Conservation (phyloP, 53 echinoderm and acorn worm species). For the Apostichopus leukothele region DNA sequence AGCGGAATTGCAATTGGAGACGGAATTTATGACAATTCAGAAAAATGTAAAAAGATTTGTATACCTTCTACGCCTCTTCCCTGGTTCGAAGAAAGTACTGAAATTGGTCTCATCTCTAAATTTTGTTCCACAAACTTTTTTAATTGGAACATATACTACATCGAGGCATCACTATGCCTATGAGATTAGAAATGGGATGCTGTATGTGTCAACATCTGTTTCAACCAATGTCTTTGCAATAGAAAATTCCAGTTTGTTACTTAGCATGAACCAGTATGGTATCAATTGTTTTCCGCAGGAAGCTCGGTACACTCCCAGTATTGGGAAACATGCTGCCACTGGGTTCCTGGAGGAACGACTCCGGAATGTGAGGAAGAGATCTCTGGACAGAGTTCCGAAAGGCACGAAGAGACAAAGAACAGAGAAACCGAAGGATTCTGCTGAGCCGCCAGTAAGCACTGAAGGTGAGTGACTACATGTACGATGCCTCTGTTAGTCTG, state of each 20-base stretch:
- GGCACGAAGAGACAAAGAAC: background rate
- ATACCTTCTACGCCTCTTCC: no score
- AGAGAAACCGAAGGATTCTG: slow-evolving; percentile 10
- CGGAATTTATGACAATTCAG: no score
- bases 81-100: no score
- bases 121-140: no score
- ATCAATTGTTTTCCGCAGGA: slow-evolving; percentile 13
- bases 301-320: slow-evolving; percentile 25
- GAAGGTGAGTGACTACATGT: background rate
- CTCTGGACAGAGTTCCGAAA: slow-evolving; percentile 6
- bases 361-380: slow-evolving; percentile 41
- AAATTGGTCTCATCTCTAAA: no score
- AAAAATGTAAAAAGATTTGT: no score
- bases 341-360: slow-evolving; percentile 33
- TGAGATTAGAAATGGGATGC: background rate
- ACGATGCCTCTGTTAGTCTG: no score
- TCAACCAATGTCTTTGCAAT: background rate
- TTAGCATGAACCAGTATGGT: slow-evolving; percentile 10
- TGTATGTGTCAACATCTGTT: no score
- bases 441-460: slow-evolving; percentile 9
- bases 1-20: no score
- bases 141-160: no score
- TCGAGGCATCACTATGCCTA: no score
- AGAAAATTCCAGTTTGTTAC: slow-evolving; percentile 13
- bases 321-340: slow-evolving; percentile 21